Conservation (phyloP, 2,113 vertebrate species). For the Sphyrna mokarran region DNA sequence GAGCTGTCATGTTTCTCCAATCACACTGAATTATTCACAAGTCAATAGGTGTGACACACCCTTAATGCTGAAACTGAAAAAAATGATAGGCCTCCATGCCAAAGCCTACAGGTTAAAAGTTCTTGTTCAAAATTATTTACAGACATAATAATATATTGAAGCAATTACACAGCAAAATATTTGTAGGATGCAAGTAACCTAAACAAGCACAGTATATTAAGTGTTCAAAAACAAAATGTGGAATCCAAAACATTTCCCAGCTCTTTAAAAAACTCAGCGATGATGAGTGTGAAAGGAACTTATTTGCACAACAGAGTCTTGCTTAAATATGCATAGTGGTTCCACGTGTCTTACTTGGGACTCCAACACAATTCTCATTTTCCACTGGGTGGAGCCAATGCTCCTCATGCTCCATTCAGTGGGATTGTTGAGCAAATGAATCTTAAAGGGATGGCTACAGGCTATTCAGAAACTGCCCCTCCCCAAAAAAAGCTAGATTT, state of each 20-base stretch:
- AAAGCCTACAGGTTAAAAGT: not conserved
- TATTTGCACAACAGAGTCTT: not conserved
- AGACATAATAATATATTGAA: not conserved
- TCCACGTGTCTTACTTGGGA: not conserved
- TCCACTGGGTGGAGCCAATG: not conserved
- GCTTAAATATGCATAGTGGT: not conserved
- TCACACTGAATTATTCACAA: not conserved
- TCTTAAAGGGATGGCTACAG: not conserved
- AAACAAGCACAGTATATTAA: not conserved
- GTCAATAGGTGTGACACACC: not conserved
- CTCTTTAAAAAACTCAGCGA: not conserved
- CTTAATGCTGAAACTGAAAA: not conserved
- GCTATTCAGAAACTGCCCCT: not conserved
- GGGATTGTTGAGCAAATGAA: not conserved
- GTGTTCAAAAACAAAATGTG: not conserved
- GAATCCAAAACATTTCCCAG: not conserved
- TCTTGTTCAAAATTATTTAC: not conserved
- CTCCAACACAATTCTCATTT: not conserved
- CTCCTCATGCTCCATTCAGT: not conserved
- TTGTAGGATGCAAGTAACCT: not conserved
- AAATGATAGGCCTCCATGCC: not conserved
- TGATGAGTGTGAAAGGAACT: not conserved
- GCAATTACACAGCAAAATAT: not conserved
- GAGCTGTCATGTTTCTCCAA: too few species aligned
- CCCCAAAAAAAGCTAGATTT: not conserved